phyloP scores from a whole-genome alignment of 1,140 invertebrate genomes.

The Wasmannia auropunctata region DNA sequence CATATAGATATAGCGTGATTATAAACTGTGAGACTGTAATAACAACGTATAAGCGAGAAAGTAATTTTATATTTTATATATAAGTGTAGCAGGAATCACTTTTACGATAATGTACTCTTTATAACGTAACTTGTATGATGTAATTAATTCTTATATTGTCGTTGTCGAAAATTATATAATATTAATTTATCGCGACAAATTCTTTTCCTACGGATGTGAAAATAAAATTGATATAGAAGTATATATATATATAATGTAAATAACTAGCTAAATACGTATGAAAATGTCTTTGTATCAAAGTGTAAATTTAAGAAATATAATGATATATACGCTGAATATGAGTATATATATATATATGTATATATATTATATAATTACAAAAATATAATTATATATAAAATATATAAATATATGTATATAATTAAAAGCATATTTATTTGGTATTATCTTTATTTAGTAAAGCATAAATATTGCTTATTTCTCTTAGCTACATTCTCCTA shows the following conservation, averaged over 20 bases:
- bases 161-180: not conserved
- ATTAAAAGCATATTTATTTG: not conserved
- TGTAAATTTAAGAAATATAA: constrained; percentile 13
- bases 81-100: not conserved
- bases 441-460: not conserved
- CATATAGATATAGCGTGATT: constrained; percentile 16
- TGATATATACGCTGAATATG: not conserved
- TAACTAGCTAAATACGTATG: not conserved
- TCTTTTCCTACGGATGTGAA: not conserved
- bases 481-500: not conserved
- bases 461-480: not conserved
- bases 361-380: too few relatives aligned
- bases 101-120: constrained; percentile 29
- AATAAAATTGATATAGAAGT: not conserved
- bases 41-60: constrained; percentile 61
- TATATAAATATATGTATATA: not conserved
- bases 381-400: too few relatives aligned
- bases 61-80: constrained; percentile 72
- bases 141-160: constrained; percentile 18
- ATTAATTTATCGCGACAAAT: not conserved
- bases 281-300: constrained; percentile 7
- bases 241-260: not conserved
- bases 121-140: not conserved
- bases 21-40: constrained; percentile 51
- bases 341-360: not conserved